Percentiles rank a stretch among this genome's conserved stretches.
These are phyloP conservation scores for Heliconius sara DNA, from an alignment of 2,888 invertebrate species.

Conservation along the genomic window DNA sequence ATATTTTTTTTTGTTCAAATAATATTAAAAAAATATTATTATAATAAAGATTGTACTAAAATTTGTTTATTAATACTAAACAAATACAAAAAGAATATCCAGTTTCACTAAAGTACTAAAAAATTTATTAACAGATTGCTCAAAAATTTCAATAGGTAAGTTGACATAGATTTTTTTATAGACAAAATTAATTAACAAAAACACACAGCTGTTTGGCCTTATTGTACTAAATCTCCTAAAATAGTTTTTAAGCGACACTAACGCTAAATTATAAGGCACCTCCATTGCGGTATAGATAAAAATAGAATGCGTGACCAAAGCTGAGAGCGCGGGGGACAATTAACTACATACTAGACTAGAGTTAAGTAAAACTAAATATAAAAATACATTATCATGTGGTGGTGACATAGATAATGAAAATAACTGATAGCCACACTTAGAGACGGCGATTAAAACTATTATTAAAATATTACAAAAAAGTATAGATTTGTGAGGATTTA, in stretches of 20 bases:
- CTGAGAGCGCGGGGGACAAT: slow-evolving; percentile 40
- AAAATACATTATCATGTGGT: slow-evolving; percentile 14
- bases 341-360: slow-evolving; percentile 2
- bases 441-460: background rate
- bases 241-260: background rate
- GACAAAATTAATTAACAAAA: background rate
- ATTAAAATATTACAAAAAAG: background rate
- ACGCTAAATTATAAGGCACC: background rate
- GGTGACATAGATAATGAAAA: slow-evolving; percentile 24
- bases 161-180: background rate
- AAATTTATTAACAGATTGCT: background rate
- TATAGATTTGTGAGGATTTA: too few relatives aligned
- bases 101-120: background rate
- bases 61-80: too few relatives aligned
- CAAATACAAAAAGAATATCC: background rate
- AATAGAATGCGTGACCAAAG: slow-evolving; percentile 32
- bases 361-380: slow-evolving; percentile 25
- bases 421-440: background rate
- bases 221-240: background rate
- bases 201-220: background rate
- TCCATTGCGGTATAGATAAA: slow-evolving; percentile 25
- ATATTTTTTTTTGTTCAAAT: too few relatives aligned
- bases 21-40: too few relatives aligned
- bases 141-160: background rate
- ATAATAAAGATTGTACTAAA: too few relatives aligned